A percentile compares a stretch with the other conserved stretches of the same genome.
phyloP scores from a whole-genome alignment of 2,797 vertebrate species.

The Anolis apletophallus region DNA sequence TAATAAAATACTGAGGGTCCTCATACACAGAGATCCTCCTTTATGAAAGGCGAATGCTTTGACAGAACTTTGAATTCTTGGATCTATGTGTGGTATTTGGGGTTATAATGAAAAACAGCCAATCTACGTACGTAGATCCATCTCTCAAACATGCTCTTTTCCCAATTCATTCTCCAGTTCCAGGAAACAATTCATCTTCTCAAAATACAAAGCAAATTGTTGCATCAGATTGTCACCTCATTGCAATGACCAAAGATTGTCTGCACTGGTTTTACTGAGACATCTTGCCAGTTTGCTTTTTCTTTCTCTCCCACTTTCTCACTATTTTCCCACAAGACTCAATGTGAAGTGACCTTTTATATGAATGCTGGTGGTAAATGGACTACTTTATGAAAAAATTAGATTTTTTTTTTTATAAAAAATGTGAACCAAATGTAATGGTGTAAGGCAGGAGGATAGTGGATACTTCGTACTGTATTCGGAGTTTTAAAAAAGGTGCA shows the following conservation, averaged over 20 bases:
- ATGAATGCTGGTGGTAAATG: constrained; percentile 52
- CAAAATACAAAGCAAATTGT: constrained; percentile 55
- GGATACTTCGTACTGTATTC: constrained; percentile 70
- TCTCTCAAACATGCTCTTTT: constrained; percentile 43
- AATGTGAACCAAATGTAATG: constrained; percentile 66
- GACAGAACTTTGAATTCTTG: constrained; percentile 53
- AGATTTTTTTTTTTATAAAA: constrained; percentile 45
- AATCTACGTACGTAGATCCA: constrained; percentile 46
- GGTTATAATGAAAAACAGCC: constrained; percentile 54
- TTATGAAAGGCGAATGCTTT: constrained; percentile 47
- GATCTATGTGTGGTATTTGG: constrained; percentile 61
- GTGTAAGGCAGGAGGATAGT: constrained; percentile 51
- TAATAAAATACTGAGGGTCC: constrained; percentile 51
- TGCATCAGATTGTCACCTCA: constrained; percentile 68
- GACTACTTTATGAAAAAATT: constrained; percentile 63
- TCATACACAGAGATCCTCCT: constrained; percentile 50
- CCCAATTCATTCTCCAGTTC: constrained; percentile 43
- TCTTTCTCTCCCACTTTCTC: constrained; percentile 27
- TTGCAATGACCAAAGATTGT: constrained; percentile 80
- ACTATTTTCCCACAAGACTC: constrained; percentile 58
- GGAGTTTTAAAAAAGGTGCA: constrained; percentile 51
- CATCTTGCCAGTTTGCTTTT: constrained; percentile 46
- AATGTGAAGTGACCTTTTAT: constrained; percentile 68
- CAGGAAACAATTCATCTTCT: constrained; percentile 46
- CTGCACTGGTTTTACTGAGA: constrained; percentile 66